Evolutionary conservation across 2,888 invertebrate species (phyloP).

Genomic region (Phortica magna): DNA sequence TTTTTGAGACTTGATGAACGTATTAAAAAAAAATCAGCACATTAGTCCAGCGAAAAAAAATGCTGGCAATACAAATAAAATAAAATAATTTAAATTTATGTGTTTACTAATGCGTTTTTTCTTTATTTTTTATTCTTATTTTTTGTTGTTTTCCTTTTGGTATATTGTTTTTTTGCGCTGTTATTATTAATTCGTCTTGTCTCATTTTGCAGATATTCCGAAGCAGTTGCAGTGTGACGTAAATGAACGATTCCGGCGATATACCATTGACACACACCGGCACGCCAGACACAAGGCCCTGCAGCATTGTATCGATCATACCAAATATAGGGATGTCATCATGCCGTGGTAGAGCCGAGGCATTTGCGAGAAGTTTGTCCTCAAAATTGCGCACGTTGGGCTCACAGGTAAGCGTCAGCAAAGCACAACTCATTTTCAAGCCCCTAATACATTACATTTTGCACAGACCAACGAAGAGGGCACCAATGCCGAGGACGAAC

Average conservation of each 20-base stretch:
- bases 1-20: background rate
- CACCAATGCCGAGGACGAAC: conserved; percentile 71
- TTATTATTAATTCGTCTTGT: conserved; percentile 38
- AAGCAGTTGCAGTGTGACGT: conserved; percentile 68
- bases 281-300: conserved; percentile 79
- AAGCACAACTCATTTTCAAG: background rate
- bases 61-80: background rate
- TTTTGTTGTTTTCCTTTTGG: conserved; percentile 37
- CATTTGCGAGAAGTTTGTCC: conserved; percentile 88
- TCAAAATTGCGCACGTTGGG: conserved; percentile 86
- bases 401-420: conserved; percentile 78
- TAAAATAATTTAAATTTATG: conserved; percentile 24
- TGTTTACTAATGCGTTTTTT: conserved; percentile 19
- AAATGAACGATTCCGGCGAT: conserved; percentile 78
- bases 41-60: conserved; percentile 16
- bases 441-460: conserved; percentile 22
- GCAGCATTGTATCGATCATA: conserved; percentile 84
- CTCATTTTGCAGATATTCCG: conserved; percentile 52
- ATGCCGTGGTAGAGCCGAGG: conserved; percentile 88
- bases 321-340: conserved; percentile 84
- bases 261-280: conserved; percentile 73
- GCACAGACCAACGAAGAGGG: conserved; percentile 70
- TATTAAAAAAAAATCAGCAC: conserved; percentile 12
- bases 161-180: conserved; percentile 25
- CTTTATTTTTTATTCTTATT: conserved; percentile 30